Conservation (phyloP, 2,797 vertebrate genomes). For the Botia almorhae region DNA sequence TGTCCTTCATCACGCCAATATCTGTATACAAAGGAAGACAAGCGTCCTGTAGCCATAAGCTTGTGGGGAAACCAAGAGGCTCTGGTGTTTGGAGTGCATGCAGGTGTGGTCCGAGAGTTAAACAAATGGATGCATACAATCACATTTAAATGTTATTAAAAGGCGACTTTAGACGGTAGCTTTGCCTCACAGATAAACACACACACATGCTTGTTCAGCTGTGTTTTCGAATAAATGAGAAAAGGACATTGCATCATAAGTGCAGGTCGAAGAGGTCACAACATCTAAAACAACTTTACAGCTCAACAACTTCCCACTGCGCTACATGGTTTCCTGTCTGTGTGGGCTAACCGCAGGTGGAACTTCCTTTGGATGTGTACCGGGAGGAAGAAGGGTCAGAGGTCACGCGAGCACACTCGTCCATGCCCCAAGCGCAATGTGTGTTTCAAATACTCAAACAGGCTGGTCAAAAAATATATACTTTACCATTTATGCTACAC, state of each 20-base stretch:
- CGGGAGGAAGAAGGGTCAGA: slow-evolving; percentile 61
- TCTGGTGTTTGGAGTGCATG: slow-evolving; percentile 31
- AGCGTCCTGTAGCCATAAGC: background rate
- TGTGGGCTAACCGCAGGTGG: slow-evolving; percentile 34
- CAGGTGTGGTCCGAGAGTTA: slow-evolving; percentile 51
- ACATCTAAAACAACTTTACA: slow-evolving; percentile 52
- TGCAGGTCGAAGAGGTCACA: slow-evolving; percentile 40
- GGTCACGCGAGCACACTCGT: slow-evolving; percentile 34
- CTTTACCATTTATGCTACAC: slow-evolving; percentile 13
- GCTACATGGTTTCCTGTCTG: slow-evolving; percentile 56
- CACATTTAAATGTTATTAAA: slow-evolving; percentile 5
- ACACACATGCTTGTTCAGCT: slow-evolving; percentile 16
- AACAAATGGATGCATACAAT: slow-evolving; percentile 30
- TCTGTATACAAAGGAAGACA: slow-evolving; percentile 68
- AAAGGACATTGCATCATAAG: slow-evolving; percentile 34
- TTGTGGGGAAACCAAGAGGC: slow-evolving; percentile 10
- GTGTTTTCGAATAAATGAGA: slow-evolving; percentile 39
- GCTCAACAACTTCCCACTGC: slow-evolving; percentile 60
- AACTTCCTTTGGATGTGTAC: slow-evolving; percentile 38
- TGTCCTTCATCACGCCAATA: slow-evolving; percentile 69
- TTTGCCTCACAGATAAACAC: slow-evolving; percentile 27
- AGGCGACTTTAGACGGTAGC: slow-evolving; percentile 11
- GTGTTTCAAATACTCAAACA: slow-evolving; percentile 1
- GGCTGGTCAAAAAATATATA: background rate
- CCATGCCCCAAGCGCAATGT: background rate